Evolutionary conservation across 2,113 vertebrate species (phyloP).

Genomic region (Oncorhynchus nerka): DNA sequence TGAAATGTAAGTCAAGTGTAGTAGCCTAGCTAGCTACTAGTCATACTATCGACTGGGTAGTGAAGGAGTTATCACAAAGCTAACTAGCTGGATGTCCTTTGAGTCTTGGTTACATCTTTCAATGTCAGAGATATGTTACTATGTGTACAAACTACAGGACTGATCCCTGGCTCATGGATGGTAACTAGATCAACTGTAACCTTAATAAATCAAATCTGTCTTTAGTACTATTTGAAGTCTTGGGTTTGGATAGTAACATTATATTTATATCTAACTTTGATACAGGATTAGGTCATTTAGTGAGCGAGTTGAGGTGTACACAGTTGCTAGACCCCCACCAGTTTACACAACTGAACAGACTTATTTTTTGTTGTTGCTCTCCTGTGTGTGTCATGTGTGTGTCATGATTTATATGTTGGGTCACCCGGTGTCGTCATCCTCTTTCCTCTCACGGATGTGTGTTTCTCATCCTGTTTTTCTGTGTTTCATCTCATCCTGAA

Average conservation of each 20-base stretch:
- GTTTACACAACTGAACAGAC: too few relatives aligned
- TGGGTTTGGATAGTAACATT: too few relatives aligned
- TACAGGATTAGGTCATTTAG: too few relatives aligned
- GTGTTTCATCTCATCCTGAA: slow-evolving; percentile 53
- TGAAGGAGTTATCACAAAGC: background rate
- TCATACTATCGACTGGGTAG: background rate
- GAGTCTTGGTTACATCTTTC: too few relatives aligned
- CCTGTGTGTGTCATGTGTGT: too few relatives aligned
- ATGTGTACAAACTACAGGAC: slow-evolving; percentile 1
- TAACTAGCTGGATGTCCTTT: background rate
- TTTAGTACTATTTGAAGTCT: too few relatives aligned
- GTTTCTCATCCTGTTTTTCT: slow-evolving; percentile 2
- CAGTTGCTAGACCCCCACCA: too few relatives aligned
- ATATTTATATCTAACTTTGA: too few relatives aligned
- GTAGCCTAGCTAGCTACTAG: background rate
- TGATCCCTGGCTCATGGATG: background rate
- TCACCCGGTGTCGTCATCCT: background rate
- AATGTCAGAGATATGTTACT: background rate
- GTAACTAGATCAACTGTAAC: too few relatives aligned
- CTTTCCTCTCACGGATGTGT: slow-evolving; percentile 2
- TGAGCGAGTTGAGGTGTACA: too few relatives aligned
- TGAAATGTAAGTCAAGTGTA: slow-evolving; percentile 79
- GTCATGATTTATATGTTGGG: background rate
- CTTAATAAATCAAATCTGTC: too few relatives aligned
- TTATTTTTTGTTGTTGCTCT: too few relatives aligned